Base-by-base conservation (phyloP, 2,888 invertebrate species). In the Aquatica leii region DNA sequence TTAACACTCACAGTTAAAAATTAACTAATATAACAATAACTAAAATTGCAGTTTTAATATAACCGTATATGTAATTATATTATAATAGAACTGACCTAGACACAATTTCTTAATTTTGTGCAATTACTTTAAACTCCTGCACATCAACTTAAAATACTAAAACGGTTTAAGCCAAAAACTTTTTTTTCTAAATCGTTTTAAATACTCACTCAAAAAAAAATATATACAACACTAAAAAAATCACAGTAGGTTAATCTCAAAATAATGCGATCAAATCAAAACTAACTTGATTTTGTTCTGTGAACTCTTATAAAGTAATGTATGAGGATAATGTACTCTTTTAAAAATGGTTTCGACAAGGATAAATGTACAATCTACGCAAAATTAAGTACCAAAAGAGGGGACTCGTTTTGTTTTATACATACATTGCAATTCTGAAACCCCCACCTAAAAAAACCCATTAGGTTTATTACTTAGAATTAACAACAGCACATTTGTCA, bases 361-460 rank as follows among this genome's bases (percentile, higher is more conserved):
- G 52, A 59, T 49, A 43, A 52, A 31, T 17, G 1, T 43, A 41
- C 34, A 46, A 3, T 49, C 14, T 37, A 12, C 9, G 51, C 12
- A 34, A 46, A 59, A 51, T 59, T 59, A 59, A 51, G 40, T 35
- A 34, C 50, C 11, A 31, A 43, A 52, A 59, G 52, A 49, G 52
- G 59, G 59, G 59, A 40, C 18, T 51, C 12, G 35, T 15, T 48
- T 18, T 50, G 15, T 14, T 37, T 41, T 12, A 34, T 9, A 24
- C 6, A 24, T 24, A 24, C 24, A 24, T 46, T 24, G 50, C 34
- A 49, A 57, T 15, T 46, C 24, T 31, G 53, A 17, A 46, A 48
- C 53, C 59, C 53, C 59, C 59, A 53, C 59, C 35, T 8, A n/a
- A 43, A 53, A 53, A 59, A 59, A 53, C 59, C 59, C 59, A 53